These are phyloP conservation scores for Ennomos erosarius DNA, from an alignment of 2,888 invertebrate species.

Conservation along the genomic window DNA sequence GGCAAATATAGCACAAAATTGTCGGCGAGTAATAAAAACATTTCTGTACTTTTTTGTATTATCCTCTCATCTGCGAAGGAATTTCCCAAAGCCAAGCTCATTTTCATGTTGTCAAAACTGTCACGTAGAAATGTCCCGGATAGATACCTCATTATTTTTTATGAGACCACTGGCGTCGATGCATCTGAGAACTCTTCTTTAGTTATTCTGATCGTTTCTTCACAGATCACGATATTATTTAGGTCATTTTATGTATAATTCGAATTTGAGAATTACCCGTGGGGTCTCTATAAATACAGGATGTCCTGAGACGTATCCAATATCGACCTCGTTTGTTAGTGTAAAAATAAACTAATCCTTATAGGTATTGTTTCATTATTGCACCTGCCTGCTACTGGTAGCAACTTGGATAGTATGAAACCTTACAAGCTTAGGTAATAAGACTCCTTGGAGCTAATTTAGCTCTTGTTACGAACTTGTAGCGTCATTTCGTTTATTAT, in stretches of 20 bases:
- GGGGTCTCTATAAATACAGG: too few species aligned
- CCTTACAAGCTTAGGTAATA: slow-evolving; percentile 34
- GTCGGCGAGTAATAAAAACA: too few species aligned
- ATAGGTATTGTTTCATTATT: background rate
- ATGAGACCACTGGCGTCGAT: slow-evolving; percentile 35
- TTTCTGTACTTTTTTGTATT: slow-evolving; percentile 1
- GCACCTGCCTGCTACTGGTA: slow-evolving; percentile 6
- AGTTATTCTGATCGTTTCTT: slow-evolving; percentile 20
- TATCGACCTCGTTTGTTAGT: too few species aligned
- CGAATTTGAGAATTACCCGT: too few species aligned
- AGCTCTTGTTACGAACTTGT: slow-evolving; percentile 14
- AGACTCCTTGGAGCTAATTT: slow-evolving; percentile 34
- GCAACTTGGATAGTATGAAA: slow-evolving; percentile 25
- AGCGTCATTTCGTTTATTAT: slow-evolving; percentile 4
- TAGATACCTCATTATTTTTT: slow-evolving; percentile 43
- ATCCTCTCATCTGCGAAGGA: slow-evolving; percentile 1
- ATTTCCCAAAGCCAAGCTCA: slow-evolving; percentile 8
- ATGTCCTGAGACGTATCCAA: too few species aligned
- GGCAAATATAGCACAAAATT: too few species aligned
- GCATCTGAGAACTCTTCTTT: slow-evolving; percentile 35
- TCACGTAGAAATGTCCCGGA: slow-evolving; percentile 39
- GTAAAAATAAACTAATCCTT: background rate
- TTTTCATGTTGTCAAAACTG: slow-evolving; percentile 39
- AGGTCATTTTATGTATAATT: slow-evolving; percentile 17
- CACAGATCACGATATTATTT: slow-evolving; percentile 22